phyloP scores from a whole-genome alignment of 2,888 invertebrate species.

The Junonia oenone region DNA sequence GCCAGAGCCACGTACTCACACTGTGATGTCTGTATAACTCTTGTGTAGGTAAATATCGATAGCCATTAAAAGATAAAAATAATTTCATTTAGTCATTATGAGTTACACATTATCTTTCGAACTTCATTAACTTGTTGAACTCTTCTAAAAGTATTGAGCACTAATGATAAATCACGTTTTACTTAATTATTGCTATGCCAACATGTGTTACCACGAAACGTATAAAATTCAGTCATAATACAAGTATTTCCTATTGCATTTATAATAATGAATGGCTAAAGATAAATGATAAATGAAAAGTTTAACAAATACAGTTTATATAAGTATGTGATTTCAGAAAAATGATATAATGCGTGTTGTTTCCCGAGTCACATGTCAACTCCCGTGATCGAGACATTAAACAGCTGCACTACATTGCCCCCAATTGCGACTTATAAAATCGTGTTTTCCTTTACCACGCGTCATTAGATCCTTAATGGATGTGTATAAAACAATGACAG shows the following conservation, averaged over 20 bases:
- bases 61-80: slow-evolving; percentile 31
- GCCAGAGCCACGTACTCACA: slow-evolving; percentile 38
- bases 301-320: background rate
- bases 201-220: background rate
- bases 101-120: background rate
- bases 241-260: background rate
- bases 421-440: slow-evolving; percentile 42
- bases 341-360: background rate
- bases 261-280: too few relatives aligned
- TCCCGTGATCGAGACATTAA: slow-evolving; percentile 31
- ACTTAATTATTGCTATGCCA: background rate
- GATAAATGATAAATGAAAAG: background rate
- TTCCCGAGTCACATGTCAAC: slow-evolving; percentile 30
- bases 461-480: slow-evolving; percentile 48
- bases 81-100: slow-evolving; percentile 25
- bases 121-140: background rate
- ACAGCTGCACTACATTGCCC: slow-evolving; percentile 39
- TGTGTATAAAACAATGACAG: slow-evolving; percentile 50
- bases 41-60: slow-evolving; percentile 29
- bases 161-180: background rate
- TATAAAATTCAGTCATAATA: background rate
- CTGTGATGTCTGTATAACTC: slow-evolving; percentile 29
- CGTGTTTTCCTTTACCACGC: slow-evolving; percentile 39
- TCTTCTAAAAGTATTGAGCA: background rate
- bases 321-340: background rate